Base-by-base conservation (phyloP, 2,113 vertebrate species). In the Coptodon bakossiorum region DNA sequence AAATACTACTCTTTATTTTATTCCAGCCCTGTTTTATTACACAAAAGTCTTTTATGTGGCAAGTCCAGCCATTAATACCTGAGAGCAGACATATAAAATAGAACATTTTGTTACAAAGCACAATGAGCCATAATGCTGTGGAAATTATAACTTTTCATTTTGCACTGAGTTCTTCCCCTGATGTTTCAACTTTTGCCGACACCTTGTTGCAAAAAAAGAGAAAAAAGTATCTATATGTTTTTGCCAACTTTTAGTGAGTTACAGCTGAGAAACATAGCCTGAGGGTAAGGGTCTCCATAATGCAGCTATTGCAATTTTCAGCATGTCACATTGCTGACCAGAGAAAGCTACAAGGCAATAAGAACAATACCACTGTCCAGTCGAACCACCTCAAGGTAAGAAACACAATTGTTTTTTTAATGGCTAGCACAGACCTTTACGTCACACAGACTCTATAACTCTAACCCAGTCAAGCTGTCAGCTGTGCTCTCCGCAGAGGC, bases 341-440 rank as follows among this genome's bases (percentile, higher is more conserved):
- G 11, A 91, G 59, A 90, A 88, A 84, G 76, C 85, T 90, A 63
- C 84, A 82, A 45, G 76, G 89, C 82, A 85, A 90, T 82, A 57
- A 86, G 50, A 93, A 85, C 89, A 89, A 93, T 45, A 87, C 52
- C 68, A 14, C 43, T 38, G 88, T 88, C 88, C 57, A 71, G 53
- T 71, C 29, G n/a, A 88, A 89, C n/a, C 71, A 86, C 91, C 93
- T 80, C 85, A 52, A 87, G 90, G 84, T 80, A 53, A 86, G 68
- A 90, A 90, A 86, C 38, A 84, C 43, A 73, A 92, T 93, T 89
- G 85, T 86, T 88, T 92, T 66, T 91, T 92, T 89, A 90, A 93
- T 90, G 22, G 86, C 79, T 40, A 61, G 48, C 6, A 24, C 56
- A 34, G 86, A 83, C 57, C 81, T 89, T 90, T 83, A 91, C 85